Evolutionary conservation across 2,797 vertebrate species (phyloP), one percentile per base, ranked within the genome.

Genomic region (Heteromormyrus szaboi): DNA sequence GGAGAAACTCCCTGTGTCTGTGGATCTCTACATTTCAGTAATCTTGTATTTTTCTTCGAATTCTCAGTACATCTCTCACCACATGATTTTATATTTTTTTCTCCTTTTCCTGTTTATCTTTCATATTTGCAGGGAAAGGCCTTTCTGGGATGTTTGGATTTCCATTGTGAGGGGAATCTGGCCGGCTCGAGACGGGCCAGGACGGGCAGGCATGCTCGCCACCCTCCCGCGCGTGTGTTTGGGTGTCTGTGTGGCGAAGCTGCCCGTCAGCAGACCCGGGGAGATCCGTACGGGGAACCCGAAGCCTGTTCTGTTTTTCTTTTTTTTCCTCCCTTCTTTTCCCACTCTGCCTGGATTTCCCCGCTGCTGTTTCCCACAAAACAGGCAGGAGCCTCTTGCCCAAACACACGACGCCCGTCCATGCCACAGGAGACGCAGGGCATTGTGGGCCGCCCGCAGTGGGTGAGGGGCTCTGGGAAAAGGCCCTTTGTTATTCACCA

Each of bases 51-150:
- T 95, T 95, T 94, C 94, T 94, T 95, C 94, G 94, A 94, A 94
- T 88, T 76, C 91, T 90, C 65, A 90, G 92, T 91, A 93, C 92
- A 94, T 95, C 92, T 93, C 51, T 83, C 91, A 93, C 93, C 93
- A 93, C 93, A 94, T 94, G 93, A 19, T 46, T 44, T 81, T 46
- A 3, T 22, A 46, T 44, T 84, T 86, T 84, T 93, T 95, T 95
- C 92, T 94, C 93, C 93, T 94, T 94, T 94, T 93, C 94, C 94
- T 94, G 95, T 96, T 95, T 95, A 93, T 93, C 95, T 95, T 96
- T 96, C 95, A 96, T 94, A 96, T 96, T 96, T 96, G 94, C 95
- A 94, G 94, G 95, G 95, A 95, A 96, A 95, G 95, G 94, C 93
- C 93, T 94, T 95, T 95, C 93, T 95, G 94, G 95, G 93, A 93